These are phyloP conservation scores for Lasioglossum lativentre DNA, from an alignment of 2,888 invertebrate genomes.

Conservation along the genomic window DNA sequence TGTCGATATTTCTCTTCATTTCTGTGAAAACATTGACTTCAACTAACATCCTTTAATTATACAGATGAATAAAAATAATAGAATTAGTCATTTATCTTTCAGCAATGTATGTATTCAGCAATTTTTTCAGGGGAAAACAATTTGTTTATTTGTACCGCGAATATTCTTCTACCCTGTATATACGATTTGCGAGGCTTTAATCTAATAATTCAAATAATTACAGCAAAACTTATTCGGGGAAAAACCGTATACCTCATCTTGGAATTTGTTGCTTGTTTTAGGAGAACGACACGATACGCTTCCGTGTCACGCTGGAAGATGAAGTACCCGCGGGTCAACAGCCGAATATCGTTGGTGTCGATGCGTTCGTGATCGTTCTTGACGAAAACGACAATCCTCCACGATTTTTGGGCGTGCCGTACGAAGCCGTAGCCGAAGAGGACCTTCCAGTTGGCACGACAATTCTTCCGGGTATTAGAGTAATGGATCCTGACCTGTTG, in stretches of 20 bases:
- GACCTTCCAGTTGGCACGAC: slow-evolving; percentile 90
- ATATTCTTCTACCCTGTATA: too few species aligned
- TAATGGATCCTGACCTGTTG: slow-evolving; percentile 92
- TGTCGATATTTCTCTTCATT: too few species aligned
- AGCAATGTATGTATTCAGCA: too few species aligned
- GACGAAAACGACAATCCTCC: slow-evolving; percentile 97
- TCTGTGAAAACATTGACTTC: too few species aligned
- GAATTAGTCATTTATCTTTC: too few species aligned
- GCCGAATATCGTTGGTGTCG: slow-evolving; percentile 90
- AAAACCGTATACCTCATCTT: neutral
- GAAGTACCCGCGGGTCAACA: slow-evolving; percentile 86
- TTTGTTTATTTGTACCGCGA: too few species aligned
- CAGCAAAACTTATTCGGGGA: neutral
- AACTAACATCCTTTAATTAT: too few species aligned
- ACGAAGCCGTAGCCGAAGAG: slow-evolving; percentile 92
- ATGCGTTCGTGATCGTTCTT: slow-evolving; percentile 92
- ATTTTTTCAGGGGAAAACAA: too few species aligned
- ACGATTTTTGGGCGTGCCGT: slow-evolving; percentile 89
- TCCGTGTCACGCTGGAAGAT: slow-evolving; percentile 93
- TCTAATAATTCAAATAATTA: neutral
- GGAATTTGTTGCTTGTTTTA: slow-evolving; percentile 79
- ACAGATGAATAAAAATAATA: too few species aligned
- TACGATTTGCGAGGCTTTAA: too few species aligned
- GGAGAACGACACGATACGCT: slow-evolving; percentile 92
- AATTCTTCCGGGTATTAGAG: slow-evolving; percentile 89